Conservation (phyloP, 1,140 invertebrate species). For the Apis cerana region DNA sequence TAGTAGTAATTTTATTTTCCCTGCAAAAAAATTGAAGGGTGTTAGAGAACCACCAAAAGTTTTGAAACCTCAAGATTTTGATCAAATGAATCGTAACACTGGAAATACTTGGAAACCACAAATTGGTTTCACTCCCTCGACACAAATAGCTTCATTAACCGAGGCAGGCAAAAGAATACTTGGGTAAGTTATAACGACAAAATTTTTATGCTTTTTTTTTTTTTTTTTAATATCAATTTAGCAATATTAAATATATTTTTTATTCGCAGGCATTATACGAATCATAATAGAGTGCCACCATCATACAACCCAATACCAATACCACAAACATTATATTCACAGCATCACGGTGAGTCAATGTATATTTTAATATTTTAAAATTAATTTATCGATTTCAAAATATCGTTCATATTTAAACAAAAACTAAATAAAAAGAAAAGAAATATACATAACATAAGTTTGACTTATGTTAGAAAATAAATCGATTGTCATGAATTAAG, state of each 20-base stretch:
- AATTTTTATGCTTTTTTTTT: not conserved
- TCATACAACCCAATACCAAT: slow-evolving; percentile 72
- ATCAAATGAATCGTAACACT: slow-evolving; percentile 84
- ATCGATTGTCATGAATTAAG: not conserved
- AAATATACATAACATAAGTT: not conserved
- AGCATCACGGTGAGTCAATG: slow-evolving; percentile 66
- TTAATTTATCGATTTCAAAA: not conserved
- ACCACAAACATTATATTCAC: slow-evolving; percentile 60
- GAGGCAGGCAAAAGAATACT: slow-evolving; percentile 87
- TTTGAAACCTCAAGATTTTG: slow-evolving; percentile 90
- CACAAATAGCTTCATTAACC: slow-evolving; percentile 84
- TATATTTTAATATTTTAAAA: not conserved
- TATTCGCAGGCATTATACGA: slow-evolving; percentile 69
- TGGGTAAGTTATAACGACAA: slow-evolving; percentile 64
- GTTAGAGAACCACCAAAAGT: slow-evolving; percentile 88
- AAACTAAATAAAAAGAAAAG: not conserved
- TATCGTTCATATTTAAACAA: not conserved
- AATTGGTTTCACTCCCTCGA: slow-evolving; percentile 87
- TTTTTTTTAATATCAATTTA: not conserved
- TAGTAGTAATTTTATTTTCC: slow-evolving; percentile 88
- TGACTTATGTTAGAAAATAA: not conserved
- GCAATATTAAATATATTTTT: not conserved
- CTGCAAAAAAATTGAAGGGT: slow-evolving; percentile 86
- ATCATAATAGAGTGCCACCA: slow-evolving; percentile 59
- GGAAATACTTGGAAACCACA: slow-evolving; percentile 86